Conservation (phyloP, 1,140 invertebrate genomes). For the Pseudachorutes palmiensis region DNA sequence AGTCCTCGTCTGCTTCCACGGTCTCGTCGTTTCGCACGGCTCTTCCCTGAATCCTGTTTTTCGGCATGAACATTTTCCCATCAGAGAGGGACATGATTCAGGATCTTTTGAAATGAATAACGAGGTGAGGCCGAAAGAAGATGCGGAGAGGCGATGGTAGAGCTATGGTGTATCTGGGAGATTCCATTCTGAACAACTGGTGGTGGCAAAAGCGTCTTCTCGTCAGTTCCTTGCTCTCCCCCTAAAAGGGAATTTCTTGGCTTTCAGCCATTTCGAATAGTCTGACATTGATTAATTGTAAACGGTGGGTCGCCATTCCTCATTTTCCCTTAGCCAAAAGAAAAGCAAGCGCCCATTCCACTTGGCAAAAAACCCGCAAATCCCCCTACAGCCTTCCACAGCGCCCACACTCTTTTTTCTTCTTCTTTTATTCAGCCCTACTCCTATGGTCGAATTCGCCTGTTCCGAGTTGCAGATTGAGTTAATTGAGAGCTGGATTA, state of each 20-base stretch:
- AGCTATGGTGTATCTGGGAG: not conserved
- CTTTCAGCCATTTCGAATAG: slow-evolving; percentile 39
- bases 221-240: slow-evolving; percentile 9
- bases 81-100: slow-evolving; percentile 17
- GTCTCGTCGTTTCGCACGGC: not conserved
- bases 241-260: slow-evolving; percentile 38
- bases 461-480: too few species aligned
- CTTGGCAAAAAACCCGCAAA: not conserved
- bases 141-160: not conserved
- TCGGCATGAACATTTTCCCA: not conserved
- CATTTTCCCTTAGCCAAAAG: slow-evolving; percentile 10
- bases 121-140: not conserved
- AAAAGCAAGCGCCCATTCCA: slow-evolving; percentile 5
- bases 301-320: slow-evolving; percentile 39
- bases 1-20: not conserved
- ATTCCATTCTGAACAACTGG: slow-evolving; percentile 2
- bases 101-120: slow-evolving; percentile 16
- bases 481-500: not conserved
- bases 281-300: slow-evolving; percentile 39
- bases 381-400: too few species aligned
- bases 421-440: too few species aligned
- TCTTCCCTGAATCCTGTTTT: slow-evolving; percentile 16
- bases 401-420: too few species aligned
- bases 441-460: not conserved
- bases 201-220: not conserved